Conservation (phyloP, 2,113 vertebrate genomes). For the Bufo bufo region DNA sequence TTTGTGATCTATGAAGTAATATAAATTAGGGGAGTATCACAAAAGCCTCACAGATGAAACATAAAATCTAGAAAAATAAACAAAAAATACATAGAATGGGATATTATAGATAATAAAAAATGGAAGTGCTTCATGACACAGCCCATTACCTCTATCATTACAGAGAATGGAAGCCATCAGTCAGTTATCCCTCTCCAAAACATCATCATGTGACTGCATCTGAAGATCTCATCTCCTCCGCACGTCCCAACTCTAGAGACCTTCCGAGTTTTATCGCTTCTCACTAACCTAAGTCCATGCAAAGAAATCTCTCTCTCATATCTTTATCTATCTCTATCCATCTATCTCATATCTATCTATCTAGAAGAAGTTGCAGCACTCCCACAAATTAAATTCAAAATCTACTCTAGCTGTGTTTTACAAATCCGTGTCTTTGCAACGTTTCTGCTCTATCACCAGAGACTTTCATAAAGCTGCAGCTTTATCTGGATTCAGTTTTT, state of each 20-base stretch:
- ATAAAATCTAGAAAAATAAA: constrained; percentile 37
- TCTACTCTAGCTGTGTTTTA: no score
- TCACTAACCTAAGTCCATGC: no score
- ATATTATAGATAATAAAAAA: constrained; percentile 32
- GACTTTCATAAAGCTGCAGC: no score
- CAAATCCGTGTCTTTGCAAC: no score
- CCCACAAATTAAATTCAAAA: no score
- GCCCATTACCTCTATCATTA: constrained; percentile 31
- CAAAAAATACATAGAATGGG: constrained; percentile 31
- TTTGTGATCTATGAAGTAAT: background rate
- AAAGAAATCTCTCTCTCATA: background rate
- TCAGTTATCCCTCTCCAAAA: constrained; percentile 16
- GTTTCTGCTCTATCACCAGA: no score
- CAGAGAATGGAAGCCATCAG: constrained; percentile 24
- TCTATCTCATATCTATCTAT: no score
- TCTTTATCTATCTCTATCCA: no score
- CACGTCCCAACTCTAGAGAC: background rate
- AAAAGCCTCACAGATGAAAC: background rate
- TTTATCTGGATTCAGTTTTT: no score
- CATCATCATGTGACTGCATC: background rate
- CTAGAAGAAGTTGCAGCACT: no score
- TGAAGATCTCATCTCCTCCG: background rate
- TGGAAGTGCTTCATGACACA: constrained; percentile 22
- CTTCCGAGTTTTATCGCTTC: background rate
- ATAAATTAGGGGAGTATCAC: background rate